These are phyloP conservation scores for Tetranychus urticae DNA, from an alignment of 1,140 invertebrate genomes.

Conservation along the genomic window DNA sequence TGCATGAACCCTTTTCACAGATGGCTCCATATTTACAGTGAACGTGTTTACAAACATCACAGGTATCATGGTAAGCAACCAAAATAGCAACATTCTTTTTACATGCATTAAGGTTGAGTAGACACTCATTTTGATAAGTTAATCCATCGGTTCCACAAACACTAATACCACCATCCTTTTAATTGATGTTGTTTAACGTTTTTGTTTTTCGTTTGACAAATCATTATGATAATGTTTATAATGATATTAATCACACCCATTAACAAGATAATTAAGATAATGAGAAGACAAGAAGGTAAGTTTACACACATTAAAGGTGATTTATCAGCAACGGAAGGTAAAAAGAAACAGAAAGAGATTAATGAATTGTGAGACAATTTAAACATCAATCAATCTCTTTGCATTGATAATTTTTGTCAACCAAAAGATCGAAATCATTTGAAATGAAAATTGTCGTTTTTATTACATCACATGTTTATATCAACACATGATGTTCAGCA, in stretches of 20 bases:
- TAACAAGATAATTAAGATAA: too few species aligned
- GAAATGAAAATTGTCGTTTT: background rate
- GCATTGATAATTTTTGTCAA: too few species aligned
- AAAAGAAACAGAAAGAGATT: too few species aligned
- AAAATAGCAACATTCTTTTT: constrained; percentile 38
- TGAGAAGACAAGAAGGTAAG: too few species aligned
- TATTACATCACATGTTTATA: background rate
- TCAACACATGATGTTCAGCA: background rate
- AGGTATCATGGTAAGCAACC: constrained; percentile 48
- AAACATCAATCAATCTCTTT: too few species aligned
- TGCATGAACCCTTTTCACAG: constrained; percentile 54
- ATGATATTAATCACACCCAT: too few species aligned
- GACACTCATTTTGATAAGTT: constrained; percentile 64
- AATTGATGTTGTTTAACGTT: background rate
- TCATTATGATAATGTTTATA: too few species aligned
- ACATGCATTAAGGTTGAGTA: constrained; percentile 45
- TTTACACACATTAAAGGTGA: too few species aligned
- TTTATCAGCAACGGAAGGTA: too few species aligned
- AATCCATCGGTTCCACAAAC: constrained; percentile 40
- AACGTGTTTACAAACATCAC: constrained; percentile 49
- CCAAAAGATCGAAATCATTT: too few species aligned
- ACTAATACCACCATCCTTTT: background rate
- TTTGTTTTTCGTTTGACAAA: background rate
- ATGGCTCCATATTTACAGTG: constrained; percentile 50
- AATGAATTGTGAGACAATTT: too few species aligned